Percentiles rank a stretch among this genome's conserved stretches.
Evolutionary conservation across 2,888 invertebrate species (phyloP).

Genomic region (Halocaridina rubra): DNA sequence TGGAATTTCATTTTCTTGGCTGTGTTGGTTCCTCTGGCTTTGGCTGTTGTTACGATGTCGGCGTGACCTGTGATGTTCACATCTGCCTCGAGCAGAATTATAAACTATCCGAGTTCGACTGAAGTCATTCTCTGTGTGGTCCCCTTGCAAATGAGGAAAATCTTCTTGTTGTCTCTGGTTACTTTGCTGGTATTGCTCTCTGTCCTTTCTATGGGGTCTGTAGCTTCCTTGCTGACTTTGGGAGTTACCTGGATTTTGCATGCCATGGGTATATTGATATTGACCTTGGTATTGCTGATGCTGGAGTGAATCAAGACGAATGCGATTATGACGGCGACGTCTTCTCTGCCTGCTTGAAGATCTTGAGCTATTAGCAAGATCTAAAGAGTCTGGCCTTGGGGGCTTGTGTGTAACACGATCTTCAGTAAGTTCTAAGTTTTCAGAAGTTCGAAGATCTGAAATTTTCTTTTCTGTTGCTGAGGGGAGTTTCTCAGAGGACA

Average conservation of each 20-base stretch:
- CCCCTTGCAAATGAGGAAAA: not conserved
- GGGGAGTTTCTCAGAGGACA: not conserved
- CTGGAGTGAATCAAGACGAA: not conserved
- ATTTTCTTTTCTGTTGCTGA: not conserved
- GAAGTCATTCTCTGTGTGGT: not conserved
- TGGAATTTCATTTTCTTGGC: not conserved
- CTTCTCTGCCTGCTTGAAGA: conserved; percentile 47
- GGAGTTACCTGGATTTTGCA: not conserved
- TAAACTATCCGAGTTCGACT: conserved; percentile 23
- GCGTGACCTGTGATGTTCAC: conserved; percentile 44
- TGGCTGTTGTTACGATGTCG: conserved; percentile 4
- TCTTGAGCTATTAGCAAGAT: conserved; percentile 29
- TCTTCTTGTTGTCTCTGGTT: conserved; percentile 15
- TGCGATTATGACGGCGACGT: conserved; percentile 25
- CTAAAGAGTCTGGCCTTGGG: conserved; percentile 57
- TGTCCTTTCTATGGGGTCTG: not conserved
- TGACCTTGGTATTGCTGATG: conserved; percentile 23
- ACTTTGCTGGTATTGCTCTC: not conserved
- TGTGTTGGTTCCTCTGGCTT: not conserved
- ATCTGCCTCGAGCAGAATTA: conserved; percentile 21
- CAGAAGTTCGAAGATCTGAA: not conserved
- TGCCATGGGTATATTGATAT: conserved; percentile 13
- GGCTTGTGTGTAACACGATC: conserved; percentile 30
- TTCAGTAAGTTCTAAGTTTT: not conserved
- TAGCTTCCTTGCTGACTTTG: not conserved